A percentile compares a stretch with the other conserved stretches of the same genome.
phyloP scores from a whole-genome alignment of 1,140 invertebrate species.

The Popillia japonica region DNA sequence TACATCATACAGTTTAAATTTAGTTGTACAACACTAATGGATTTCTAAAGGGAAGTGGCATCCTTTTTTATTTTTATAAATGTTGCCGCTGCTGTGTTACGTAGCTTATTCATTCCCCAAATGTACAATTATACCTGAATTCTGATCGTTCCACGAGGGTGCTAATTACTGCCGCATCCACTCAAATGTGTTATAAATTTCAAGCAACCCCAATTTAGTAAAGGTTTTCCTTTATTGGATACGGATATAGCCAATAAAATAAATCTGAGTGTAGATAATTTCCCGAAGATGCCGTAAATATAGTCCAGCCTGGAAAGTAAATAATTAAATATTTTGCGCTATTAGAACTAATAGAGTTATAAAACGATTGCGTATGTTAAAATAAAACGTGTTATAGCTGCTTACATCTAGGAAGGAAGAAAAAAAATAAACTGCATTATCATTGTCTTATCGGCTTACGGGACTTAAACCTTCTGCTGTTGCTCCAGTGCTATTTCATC shows the following conservation, averaged over 20 bases:
- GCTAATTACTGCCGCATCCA: conserved; percentile 32
- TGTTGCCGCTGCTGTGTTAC: not conserved
- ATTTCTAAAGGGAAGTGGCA: not conserved
- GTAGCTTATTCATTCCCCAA: conserved; percentile 22
- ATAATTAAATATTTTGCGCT: conserved; percentile 23
- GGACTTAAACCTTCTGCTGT: too few species aligned
- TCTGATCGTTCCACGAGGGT: conserved; percentile 28
- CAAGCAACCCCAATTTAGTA: conserved; percentile 31
- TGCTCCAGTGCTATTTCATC: too few species aligned
- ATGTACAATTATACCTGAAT: conserved; percentile 25
- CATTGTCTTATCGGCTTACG: too few species aligned
- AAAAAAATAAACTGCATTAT: too few species aligned
- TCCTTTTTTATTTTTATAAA: conserved; percentile 24
- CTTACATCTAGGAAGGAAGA: too few species aligned
- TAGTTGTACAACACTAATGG: conserved; percentile 26
- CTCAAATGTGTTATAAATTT: conserved; percentile 34
- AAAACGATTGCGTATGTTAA: too few species aligned
- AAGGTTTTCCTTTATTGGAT: conserved; percentile 22
- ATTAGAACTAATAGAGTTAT: not conserved
- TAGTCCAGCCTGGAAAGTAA: not conserved
- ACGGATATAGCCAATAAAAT: conserved; percentile 28
- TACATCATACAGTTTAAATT: not conserved
- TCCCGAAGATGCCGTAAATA: conserved; percentile 17
- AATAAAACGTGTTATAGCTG: too few species aligned
- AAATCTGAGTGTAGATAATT: conserved; percentile 25